Base-by-base conservation (phyloP, 2,797 vertebrate species). In the Muraenolepis orangiensis region DNA sequence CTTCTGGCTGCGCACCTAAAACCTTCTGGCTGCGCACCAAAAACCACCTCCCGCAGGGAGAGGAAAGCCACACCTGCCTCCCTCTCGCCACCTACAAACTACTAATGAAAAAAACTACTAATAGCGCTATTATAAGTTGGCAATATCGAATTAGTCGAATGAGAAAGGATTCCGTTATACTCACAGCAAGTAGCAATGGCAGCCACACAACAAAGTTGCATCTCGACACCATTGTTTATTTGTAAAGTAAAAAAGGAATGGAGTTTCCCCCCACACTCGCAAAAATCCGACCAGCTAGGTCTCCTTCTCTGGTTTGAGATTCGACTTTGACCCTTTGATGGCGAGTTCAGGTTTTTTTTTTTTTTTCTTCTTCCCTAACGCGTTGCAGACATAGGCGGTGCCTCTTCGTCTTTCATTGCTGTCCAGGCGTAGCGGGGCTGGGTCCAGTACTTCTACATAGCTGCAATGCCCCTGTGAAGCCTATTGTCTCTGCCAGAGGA, bases 321-420 rank as follows among this genome's bases (percentile, higher is more conserved):
- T 42, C 77, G 89, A 91, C 89, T 91, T 90, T 87, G 88, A 86
- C 89, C 89, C 75, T 26, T 8, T 0, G 42, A 46, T 51, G 31
- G 29, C 72, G 69, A 0, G 38, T 57, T 70, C 20, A 72, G 66
- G 75, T 74, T 32, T 84, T 78, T 77, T 29, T 29, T n/a, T n/a
- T n/a, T n/a, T n/a, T n/a, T n/a, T n/a, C n/a, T n/a, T n/a, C n/a
- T n/a, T n/a, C n/a, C n/a, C 30, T 40, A 23, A 70, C 34, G 23
- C 14, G 31, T 46, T 76, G 40, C 78, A 46, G 76, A 71, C 0
- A 70, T 23, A 80, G 88, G 89, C 85, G 90, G 84, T 42, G 71
- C 84, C 77, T 51, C 66, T 20, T 67, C 29, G 1, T 10, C n/a
- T 26, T 64, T 12, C 57, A 4, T 0, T 64, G 23, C 10, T 1